Base-by-base conservation (phyloP, 1,140 invertebrate species). In the Polyergus mexicanus region DNA sequence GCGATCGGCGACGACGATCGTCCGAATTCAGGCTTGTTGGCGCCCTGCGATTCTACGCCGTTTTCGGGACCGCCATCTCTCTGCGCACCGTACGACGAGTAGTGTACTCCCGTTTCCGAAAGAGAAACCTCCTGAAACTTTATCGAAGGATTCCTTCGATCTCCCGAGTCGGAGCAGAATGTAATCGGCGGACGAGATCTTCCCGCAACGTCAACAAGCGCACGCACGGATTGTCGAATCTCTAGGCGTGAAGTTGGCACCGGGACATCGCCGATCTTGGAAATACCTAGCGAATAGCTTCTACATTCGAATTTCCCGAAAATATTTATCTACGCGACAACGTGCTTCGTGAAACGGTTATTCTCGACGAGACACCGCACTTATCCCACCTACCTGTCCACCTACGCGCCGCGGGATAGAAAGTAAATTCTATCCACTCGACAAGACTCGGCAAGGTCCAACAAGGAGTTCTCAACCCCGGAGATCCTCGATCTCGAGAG, bases 1-100 rank as follows among this genome's bases (percentile, higher is more conserved):
- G 72, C 44, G 44, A 66, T 65, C 58, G 44, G 60, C 44, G 72
- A 84, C 72, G 68, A 47, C n/a, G 62, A 62, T 47, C 66, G 22
- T 60, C 66, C 25, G 16, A 28, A 47, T 81, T 72, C 25, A 32
- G 38, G 0, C 32, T 47, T 28, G 13, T 44, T 28, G 32, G 51
- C 51, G 58, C 66, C 8, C 51, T 60, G 22, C 58, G 25, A 22
- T 28, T 28, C n/a, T 32, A 6, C 44, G 35, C 3, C 6, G 51
- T 56, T 69, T 38, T 19, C 19, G 76, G n/a, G 22, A 41, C 13
- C 1, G 38, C 5, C n/a, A 35, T 54, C 28, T 7, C 28, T 68
- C n/a, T 13, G 35, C 7, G 3, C 35, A 8, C 19, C 63, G 7
- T 19, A 13, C 38, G 28, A 11, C 25, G 28, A 13, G 25, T 25